Evolutionary conservation across 2,888 invertebrate species (phyloP), one percentile per base, ranked within the genome.

Genomic region (Drosophila affinis): DNA sequence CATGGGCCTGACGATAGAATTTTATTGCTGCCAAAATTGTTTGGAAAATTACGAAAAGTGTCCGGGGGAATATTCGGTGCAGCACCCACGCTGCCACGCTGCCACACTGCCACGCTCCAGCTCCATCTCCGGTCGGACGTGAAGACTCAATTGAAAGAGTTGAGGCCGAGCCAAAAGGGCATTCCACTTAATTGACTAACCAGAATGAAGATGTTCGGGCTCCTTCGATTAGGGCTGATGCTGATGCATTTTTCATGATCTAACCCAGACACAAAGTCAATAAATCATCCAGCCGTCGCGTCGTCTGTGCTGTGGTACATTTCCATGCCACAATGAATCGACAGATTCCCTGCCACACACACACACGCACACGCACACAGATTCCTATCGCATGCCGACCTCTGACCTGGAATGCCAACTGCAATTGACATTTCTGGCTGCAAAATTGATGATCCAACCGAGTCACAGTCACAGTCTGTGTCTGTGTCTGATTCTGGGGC

Each of bases 1-100:
- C 32, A 27, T 18, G 58, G 52, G 57, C 57, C 70, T 60, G 68
- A 60, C 74, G 60, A 81, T 79, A 75, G 72, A 77, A 79, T 87
- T 87, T 87, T 75, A 88, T 83, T 76, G 83, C 75, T 45, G 51
- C 29, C 63, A 71, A 75, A 80, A 86, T 78, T 83, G 87, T 76
- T 80, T 72, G 78, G 59, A 72, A 88, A 87, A 79, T 81, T 69
- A 69, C 68, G 12, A 24, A 77, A 88, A 73, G 68, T 86, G 77
- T 61, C 62, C 39, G 14, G 54, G 63, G 3, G 56, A 53, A 52
- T 39, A 48, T 18, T 48, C 32, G 47, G 18, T 39, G 39, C 24
- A 21, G 9, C 34, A 53, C 53, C 14, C 39, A 21, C 39, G 3
- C 14, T 24, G 24, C 14, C 39, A 39, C 3, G 14, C 7, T 2